Conservation (phyloP, 2,113 vertebrate species). For the Sinosuthora webbiana region DNA sequence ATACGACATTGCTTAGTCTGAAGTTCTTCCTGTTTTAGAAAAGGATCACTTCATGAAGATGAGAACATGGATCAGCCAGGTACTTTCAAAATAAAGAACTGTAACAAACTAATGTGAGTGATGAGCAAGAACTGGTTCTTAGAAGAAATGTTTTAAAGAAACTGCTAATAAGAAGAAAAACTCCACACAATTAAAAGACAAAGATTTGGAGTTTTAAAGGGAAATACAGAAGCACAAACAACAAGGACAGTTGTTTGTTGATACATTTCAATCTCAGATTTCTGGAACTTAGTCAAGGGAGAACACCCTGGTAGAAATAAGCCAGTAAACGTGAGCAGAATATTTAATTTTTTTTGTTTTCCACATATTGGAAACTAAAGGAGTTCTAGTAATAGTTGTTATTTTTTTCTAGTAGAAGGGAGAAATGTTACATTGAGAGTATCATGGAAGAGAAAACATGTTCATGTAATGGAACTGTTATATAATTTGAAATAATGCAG, state of each 20-base stretch:
- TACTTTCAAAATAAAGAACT: neutral
- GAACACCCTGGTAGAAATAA: neutral
- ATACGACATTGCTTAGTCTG: neutral
- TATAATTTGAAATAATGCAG: neutral
- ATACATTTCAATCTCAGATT: neutral
- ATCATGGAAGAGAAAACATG: neutral
- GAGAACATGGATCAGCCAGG: neutral
- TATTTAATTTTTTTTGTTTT: neutral
- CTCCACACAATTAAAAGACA: neutral
- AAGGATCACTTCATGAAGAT: neutral
- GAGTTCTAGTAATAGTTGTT: neutral
- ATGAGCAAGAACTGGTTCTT: neutral
- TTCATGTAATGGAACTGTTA: neutral
- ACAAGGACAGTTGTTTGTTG: neutral
- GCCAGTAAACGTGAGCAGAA: neutral
- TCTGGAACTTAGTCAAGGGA: neutral
- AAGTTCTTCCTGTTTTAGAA: slow-evolving; percentile 23
- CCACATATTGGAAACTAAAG: neutral
- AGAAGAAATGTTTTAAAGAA: neutral
- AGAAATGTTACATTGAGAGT: neutral
- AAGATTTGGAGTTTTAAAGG: neutral
- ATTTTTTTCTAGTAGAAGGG: neutral
- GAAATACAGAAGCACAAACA: neutral
- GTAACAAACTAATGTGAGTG: neutral
- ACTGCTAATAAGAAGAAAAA: neutral